These are phyloP conservation scores for Luehdorfia chinensis DNA, from an alignment of 1,140 invertebrate species.

Conservation along the genomic window DNA sequence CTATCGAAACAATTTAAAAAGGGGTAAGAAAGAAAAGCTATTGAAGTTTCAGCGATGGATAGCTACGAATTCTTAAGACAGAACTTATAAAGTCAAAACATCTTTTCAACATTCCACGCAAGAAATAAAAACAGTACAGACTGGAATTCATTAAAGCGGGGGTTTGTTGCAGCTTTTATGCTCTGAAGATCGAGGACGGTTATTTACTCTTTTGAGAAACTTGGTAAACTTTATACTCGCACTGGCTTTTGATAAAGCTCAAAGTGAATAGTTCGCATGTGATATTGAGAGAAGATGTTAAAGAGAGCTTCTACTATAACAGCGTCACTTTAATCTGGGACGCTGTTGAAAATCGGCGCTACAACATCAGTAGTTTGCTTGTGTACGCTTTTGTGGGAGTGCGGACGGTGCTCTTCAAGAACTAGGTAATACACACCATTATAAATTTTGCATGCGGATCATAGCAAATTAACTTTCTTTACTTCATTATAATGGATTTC, in stretches of 20 bases:
- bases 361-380: too few species aligned
- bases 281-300: not conserved
- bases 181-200: not conserved
- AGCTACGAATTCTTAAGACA: not conserved
- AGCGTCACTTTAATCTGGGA: too few species aligned
- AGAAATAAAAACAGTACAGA: constrained; percentile 7
- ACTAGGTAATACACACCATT: too few species aligned
- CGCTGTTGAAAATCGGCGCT: too few species aligned
- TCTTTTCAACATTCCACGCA: constrained; percentile 12
- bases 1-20: too few species aligned
- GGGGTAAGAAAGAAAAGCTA: not conserved
- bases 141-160: constrained; percentile 13
- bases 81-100: constrained; percentile 14
- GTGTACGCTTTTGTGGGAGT: too few species aligned
- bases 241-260: too few species aligned
- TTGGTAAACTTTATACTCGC: not conserved
- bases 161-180: not conserved
- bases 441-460: too few species aligned
- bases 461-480: too few species aligned
- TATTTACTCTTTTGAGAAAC: constrained; percentile 4
- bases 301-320: too few species aligned
- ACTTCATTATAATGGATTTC: too few species aligned
- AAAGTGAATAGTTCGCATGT: constrained; percentile 2
- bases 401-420: too few species aligned
- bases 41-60: not conserved